These are phyloP conservation scores for Ginglymostoma cirratum DNA, from an alignment of 2,113 vertebrate species.

Conservation along the genomic window DNA sequence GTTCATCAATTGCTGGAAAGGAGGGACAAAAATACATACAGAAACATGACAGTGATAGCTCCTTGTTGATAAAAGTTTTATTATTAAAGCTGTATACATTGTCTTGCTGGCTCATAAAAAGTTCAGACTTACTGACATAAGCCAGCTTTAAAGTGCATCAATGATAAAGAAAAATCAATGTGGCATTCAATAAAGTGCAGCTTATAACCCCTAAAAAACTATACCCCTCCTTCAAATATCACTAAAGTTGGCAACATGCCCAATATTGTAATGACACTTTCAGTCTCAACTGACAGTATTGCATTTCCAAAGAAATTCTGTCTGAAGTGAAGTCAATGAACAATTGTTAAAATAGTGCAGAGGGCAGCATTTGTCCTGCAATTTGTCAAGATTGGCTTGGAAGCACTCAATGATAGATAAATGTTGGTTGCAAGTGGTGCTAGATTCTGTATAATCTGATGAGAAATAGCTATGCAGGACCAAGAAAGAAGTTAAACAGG, in stretches of 20 bases:
- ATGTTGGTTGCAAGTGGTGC: not conserved
- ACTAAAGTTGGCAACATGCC: not conserved
- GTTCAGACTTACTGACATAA: not conserved
- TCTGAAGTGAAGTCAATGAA: not conserved
- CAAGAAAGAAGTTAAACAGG: not conserved
- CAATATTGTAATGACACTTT: not conserved
- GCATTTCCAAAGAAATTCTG: not conserved
- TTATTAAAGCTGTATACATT: not conserved
- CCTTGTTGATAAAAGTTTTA: not conserved
- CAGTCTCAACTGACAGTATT: not conserved
- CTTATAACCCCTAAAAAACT: not conserved
- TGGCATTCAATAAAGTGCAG: not conserved
- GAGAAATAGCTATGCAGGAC: not conserved
- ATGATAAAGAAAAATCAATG: not conserved
- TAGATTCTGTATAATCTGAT: not conserved
- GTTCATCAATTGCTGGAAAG: conserved; percentile 4
- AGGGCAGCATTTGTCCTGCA: not conserved
- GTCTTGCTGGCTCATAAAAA: not conserved
- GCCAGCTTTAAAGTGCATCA: not conserved
- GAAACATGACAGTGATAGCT: not conserved
- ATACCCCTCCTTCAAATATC: not conserved
- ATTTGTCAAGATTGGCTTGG: not conserved
- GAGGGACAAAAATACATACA: not conserved
- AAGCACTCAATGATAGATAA: not conserved
- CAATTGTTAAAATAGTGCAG: not conserved